Conservation (phyloP, 2,113 vertebrate genomes). For the Scartelaos histophorus region DNA sequence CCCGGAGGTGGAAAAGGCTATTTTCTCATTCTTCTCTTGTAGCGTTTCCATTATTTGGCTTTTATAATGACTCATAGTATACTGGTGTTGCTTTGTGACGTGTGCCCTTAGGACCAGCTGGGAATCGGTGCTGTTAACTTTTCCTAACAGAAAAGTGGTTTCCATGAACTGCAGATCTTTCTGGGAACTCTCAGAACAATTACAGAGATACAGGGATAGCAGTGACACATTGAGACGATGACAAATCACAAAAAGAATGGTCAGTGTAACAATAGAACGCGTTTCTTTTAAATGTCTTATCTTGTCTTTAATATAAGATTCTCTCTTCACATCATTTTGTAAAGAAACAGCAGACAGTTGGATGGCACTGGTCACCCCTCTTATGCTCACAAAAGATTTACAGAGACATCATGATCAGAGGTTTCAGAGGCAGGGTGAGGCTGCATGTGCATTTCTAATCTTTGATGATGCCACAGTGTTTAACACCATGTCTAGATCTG, state of each 20-base stretch:
- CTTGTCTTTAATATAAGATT: conserved; percentile 8
- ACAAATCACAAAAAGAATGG: conserved; percentile 12
- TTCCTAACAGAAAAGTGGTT: not conserved
- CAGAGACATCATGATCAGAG: conserved; percentile 9
- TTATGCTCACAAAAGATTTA: conserved; percentile 10
- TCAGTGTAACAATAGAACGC: conserved; percentile 9
- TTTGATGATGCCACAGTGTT: conserved; percentile 20
- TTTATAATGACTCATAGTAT: conserved; percentile 4
- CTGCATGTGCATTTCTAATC: not conserved
- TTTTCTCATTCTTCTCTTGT: conserved; percentile 19
- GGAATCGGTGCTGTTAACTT: not conserved
- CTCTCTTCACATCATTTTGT: conserved; percentile 15
- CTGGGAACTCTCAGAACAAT: conserved; percentile 28
- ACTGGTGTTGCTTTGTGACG: not conserved
- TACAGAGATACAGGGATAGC: conserved; percentile 8
- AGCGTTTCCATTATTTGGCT: not conserved
- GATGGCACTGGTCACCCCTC: not conserved
- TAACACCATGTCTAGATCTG: conserved; percentile 10
- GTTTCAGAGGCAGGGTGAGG: not conserved
- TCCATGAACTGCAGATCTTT: conserved; percentile 12
- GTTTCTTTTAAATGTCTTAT: conserved; percentile 13
- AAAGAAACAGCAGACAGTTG: conserved; percentile 14
- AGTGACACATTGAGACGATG: conserved; percentile 17
- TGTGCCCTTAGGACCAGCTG: not conserved
- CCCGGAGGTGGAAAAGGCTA: conserved; percentile 21